A percentile compares a stretch with the other conserved stretches of the same genome.
Evolutionary conservation across 1,140 invertebrate species (phyloP).

Genomic region (Drosophila sp.): DNA sequence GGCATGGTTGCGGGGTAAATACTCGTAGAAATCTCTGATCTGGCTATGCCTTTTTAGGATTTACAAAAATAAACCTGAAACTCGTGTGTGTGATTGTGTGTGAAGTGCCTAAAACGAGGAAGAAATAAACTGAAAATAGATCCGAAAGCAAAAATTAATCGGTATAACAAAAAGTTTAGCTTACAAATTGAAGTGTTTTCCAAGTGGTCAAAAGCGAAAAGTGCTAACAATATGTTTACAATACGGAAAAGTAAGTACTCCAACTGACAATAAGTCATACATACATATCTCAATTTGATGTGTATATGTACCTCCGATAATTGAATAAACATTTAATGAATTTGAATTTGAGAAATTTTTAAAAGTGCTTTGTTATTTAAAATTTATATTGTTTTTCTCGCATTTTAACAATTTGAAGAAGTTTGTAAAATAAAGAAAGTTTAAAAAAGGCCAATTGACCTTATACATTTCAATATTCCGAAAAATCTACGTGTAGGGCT

Average conservation of each 20-base stretch:
- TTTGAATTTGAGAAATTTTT: no score
- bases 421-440: no score
- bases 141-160: background rate
- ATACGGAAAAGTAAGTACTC: constrained; percentile 16
- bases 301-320: no score
- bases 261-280: background rate
- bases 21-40: constrained; percentile 17
- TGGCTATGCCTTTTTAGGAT: constrained; percentile 20
- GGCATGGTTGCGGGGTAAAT: constrained; percentile 20
- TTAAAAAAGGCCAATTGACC: no score
- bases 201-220: background rate
- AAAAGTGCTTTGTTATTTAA: no score
- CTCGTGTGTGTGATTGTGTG: constrained; percentile 2
- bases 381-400: no score
- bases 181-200: constrained; percentile 17
- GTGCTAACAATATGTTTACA: constrained; percentile 17
- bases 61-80: constrained; percentile 1
- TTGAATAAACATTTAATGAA: no score
- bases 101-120: constrained; percentile 13
- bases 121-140: constrained; percentile 1
- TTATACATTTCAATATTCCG: no score
- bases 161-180: constrained; percentile 8
- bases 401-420: no score
- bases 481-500: no score
- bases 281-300: background rate